phyloP scores from a whole-genome alignment of 2,888 invertebrate genomes.

The Mimas tiliae region DNA sequence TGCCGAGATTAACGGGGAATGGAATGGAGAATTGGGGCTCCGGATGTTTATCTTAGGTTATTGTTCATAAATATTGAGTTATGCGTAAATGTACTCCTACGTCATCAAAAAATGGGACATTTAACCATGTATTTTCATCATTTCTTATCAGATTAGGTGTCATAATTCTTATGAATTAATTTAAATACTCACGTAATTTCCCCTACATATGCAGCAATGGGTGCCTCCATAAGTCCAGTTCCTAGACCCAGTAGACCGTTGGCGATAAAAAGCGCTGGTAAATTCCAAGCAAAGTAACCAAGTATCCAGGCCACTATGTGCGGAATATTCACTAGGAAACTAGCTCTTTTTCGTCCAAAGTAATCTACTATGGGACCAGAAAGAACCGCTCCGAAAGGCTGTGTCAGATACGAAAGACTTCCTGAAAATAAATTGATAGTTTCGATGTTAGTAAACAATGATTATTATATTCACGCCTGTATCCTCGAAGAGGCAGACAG shows the following conservation, averaged over 20 bases:
- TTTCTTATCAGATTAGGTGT: no score
- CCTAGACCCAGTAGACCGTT: constrained; percentile 81
- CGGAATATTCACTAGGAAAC: constrained; percentile 83
- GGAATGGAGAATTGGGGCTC: no score
- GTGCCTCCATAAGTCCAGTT: constrained; percentile 85
- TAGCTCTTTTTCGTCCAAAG: constrained; percentile 81
- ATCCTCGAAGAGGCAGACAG: no score
- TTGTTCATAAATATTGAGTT: no score
- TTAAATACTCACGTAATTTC: constrained; percentile 75
- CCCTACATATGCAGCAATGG: constrained; percentile 84
- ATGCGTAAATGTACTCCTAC: no score
- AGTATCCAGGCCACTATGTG: constrained; percentile 83
- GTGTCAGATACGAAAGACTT: constrained; percentile 82
- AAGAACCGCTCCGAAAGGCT: constrained; percentile 82
- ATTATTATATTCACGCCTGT: no score
- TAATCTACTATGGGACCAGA: constrained; percentile 83
- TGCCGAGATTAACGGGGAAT: no score
- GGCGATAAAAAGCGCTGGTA: constrained; percentile 75
- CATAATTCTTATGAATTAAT: no score
- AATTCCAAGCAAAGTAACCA: constrained; percentile 76
- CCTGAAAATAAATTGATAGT: constrained; percentile 60
- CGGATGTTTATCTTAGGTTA: no score
- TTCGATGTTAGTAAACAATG: no score
- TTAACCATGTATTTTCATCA: no score
- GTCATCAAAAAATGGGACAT: no score